Percentiles rank a stretch among this genome's conserved stretches.
Conservation (phyloP, 2,888 invertebrate species). For the Morpho achilles region DNA sequence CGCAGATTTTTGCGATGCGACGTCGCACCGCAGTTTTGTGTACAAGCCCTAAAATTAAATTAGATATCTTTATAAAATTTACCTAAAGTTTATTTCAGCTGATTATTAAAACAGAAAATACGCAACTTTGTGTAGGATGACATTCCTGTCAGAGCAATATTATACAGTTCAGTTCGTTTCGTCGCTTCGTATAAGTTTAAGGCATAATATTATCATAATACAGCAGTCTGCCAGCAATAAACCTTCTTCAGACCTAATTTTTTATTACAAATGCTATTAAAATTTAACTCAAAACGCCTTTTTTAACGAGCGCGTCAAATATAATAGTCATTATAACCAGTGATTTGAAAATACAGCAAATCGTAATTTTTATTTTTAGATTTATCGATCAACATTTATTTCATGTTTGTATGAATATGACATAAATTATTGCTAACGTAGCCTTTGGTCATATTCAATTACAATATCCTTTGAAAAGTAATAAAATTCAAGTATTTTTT, state of each 20-base stretch:
- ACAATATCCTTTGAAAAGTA: no score
- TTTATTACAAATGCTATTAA: constrained; percentile 14
- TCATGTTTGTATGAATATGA: background rate
- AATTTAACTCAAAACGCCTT: constrained; percentile 9
- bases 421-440: no score
- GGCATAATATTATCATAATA: constrained; percentile 7
- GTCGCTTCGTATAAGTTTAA: constrained; percentile 19
- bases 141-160: constrained; percentile 16
- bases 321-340: constrained; percentile 1
- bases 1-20: no score
- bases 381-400: constrained; percentile 4
- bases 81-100: no score
- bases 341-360: constrained; percentile 4
- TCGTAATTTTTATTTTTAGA: constrained; percentile 1
- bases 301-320: constrained; percentile 7
- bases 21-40: no score
- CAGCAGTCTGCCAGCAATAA: constrained; percentile 6
- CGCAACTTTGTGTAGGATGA: background rate
- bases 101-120: background rate
- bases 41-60: no score
- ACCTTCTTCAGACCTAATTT: constrained; percentile 9
- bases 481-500: background rate
- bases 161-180: constrained; percentile 21
- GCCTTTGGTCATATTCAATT: no score
- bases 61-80: no score